Base-by-base conservation (phyloP, 2,797 vertebrate genomes). In the Chromis chromis region DNA sequence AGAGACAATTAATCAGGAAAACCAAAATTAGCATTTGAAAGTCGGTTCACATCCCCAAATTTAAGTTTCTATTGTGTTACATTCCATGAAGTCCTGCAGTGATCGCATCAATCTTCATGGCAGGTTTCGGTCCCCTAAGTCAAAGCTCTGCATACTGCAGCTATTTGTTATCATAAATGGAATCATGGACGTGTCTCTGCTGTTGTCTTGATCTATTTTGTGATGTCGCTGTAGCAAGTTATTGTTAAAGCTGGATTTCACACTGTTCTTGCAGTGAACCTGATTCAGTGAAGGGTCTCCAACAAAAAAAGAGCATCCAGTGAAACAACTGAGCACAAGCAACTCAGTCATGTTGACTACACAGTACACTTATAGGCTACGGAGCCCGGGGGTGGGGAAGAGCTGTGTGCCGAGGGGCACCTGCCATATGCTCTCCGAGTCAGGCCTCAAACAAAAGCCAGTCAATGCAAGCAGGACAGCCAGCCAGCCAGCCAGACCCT, bases 391-490 rank as follows among this genome's bases (percentile, higher is more conserved):
- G 92, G 90, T 82, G 49, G 89, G 86, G 92, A 83, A 82, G 83
- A 56, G 62, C 85, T 55, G 88, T 85, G 90, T 93, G 92, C 89
- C 89, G 87, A 90, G 92, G 93, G 92, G 91, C 91, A 94, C 94
- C 94, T 94, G 93, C 94, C 94, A 94, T 95, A 94, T 94, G 94
- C 88, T 94, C 84, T 76, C 36, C 65, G 79, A 91, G 89, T 91
- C 90, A 89, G 82, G 72, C 85, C 90, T 89, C 86, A 91, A 93
- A 94, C 94, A 95, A 94, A 93, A 94, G 92, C 91, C 86, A 56
- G 77, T 90, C 89, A 89, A 88, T 89, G 86, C 78, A 73, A 83
- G 90, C 88, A 84, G 91, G 88, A 86, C 88, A 82, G 85, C 73
- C 88, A 50, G 49, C 73, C 88, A 50, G n/a, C 70, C 88, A 86